These are phyloP conservation scores for Drosophila acutilabella DNA, from an alignment of 2,888 invertebrate species.

Conservation along the genomic window DNA sequence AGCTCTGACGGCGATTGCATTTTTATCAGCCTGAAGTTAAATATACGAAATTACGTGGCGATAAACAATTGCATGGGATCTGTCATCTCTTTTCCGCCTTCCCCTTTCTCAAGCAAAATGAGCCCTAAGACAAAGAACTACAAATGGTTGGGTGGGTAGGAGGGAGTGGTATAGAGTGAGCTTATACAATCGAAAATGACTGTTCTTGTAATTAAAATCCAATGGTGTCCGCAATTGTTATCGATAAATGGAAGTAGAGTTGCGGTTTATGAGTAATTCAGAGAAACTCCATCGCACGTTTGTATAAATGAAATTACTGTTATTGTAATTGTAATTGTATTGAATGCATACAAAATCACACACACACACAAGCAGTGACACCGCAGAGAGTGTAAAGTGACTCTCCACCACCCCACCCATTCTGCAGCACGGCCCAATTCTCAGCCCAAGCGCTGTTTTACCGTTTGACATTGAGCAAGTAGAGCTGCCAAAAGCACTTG, in stretches of 20 bases:
- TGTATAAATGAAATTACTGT: slow-evolving; percentile 40
- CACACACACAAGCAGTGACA: neutral
- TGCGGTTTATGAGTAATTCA: slow-evolving; percentile 12
- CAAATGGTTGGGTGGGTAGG: slow-evolving; percentile 1
- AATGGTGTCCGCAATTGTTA: slow-evolving; percentile 32
- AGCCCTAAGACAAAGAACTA: slow-evolving; percentile 21
- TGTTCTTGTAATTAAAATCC: slow-evolving; percentile 29
- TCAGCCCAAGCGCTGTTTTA: slow-evolving; percentile 51
- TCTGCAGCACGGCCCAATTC: slow-evolving; percentile 62
- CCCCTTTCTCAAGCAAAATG: neutral
- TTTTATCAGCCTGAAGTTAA: slow-evolving; percentile 35
- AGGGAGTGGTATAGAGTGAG: neutral
- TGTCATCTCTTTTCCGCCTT: neutral
- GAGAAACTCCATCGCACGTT: slow-evolving; percentile 32
- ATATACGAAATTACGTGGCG: slow-evolving; percentile 41
- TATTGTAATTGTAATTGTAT: slow-evolving; percentile 53
- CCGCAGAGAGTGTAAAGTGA: slow-evolving; percentile 19
- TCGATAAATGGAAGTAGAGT: slow-evolving; percentile 39
- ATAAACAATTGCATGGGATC: slow-evolving; percentile 32
- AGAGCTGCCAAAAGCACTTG: slow-evolving; percentile 32
- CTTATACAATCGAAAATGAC: slow-evolving; percentile 14
- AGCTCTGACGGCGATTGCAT: slow-evolving; percentile 1
- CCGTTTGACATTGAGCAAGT: slow-evolving; percentile 56
- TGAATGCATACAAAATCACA: slow-evolving; percentile 14
- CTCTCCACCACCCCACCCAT: slow-evolving; percentile 41